A percentile compares a stretch with the other conserved stretches of the same genome.
phyloP scores from a whole-genome alignment of 2,888 invertebrate genomes.

The Parascotia fuliginaria region DNA sequence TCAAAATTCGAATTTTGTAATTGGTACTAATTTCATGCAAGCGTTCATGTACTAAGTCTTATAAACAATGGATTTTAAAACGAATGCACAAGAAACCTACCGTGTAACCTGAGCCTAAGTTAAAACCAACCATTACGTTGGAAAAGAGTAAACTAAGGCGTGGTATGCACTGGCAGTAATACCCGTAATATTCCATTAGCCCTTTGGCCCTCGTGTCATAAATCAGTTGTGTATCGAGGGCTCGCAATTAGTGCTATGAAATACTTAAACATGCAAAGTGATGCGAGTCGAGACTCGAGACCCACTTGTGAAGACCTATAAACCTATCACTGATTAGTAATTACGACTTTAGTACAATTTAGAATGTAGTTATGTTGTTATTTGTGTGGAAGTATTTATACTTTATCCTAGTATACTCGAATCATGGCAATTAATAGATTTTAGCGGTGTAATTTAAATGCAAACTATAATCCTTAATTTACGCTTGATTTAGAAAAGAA shows the following conservation, averaged over 20 bases:
- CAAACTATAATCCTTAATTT: too few species aligned
- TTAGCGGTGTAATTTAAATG: too few species aligned
- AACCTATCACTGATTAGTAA: constrained; percentile 4
- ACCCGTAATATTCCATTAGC: constrained; percentile 28
- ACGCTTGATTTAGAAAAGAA: too few species aligned
- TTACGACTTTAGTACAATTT: constrained; percentile 1
- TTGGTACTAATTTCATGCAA: too few species aligned
- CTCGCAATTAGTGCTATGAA: constrained; percentile 32
- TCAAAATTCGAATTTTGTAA: too few species aligned
- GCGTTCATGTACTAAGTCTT: neutral
- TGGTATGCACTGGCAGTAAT: constrained; percentile 3
- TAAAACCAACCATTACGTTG: constrained; percentile 4
- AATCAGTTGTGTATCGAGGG: constrained; percentile 34
- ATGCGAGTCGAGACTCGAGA: constrained; percentile 2
- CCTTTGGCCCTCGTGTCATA: constrained; percentile 28
- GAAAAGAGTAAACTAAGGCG: constrained; percentile 6
- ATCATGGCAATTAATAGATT: too few species aligned
- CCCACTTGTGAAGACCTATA: constrained; percentile 5
- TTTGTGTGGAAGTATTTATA: neutral
- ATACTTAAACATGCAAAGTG: constrained; percentile 24
- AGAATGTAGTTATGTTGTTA: neutral
- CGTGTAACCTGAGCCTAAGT: neutral
- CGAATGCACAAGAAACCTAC: neutral
- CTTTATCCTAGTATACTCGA: neutral
- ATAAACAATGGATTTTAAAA: neutral